Conservation (phyloP, 2,113 vertebrate genomes). For the Zosterops japonicus region DNA sequence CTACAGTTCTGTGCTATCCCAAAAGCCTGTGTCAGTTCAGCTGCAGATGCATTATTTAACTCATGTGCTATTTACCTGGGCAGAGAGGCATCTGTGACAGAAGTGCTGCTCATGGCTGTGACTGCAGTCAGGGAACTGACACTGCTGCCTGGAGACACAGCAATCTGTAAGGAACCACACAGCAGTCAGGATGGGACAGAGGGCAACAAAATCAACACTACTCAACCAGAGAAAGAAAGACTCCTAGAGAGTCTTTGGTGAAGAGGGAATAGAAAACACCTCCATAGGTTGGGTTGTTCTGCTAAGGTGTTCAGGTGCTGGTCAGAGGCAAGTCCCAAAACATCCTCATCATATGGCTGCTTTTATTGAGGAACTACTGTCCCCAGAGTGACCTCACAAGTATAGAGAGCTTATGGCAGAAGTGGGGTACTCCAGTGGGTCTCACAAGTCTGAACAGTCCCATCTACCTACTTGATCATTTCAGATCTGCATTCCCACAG, state of each 20-base stretch:
- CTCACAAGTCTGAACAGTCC: background rate
- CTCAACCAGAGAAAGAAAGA: background rate
- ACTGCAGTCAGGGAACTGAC: constrained; percentile 90
- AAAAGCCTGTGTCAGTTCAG: background rate
- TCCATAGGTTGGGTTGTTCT: rapidly evolving
- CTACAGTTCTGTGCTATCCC: background rate
- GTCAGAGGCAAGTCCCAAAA: background rate
- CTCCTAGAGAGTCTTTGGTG: background rate
- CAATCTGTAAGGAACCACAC: constrained; percentile 71
- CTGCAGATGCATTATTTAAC: background rate
- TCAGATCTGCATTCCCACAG: background rate
- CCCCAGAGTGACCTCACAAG: background rate
- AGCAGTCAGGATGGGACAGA: background rate
- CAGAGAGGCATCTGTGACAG: constrained; percentile 76
- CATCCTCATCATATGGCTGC: background rate
- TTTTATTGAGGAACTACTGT: background rate
- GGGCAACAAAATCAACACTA: background rate
- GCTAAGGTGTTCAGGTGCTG: background rate
- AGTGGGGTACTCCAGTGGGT: background rate
- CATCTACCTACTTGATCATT: background rate
- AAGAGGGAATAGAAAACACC: background rate
- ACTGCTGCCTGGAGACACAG: constrained; percentile 86
- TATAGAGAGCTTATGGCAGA: background rate
- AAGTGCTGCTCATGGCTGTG: constrained; percentile 86
- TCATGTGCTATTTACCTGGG: constrained; percentile 77